Percentiles rank a stretch among this genome's conserved stretches.
Evolutionary conservation across 2,797 vertebrate species (phyloP).

Genomic region (Muraenolepis orangiensis): DNA sequence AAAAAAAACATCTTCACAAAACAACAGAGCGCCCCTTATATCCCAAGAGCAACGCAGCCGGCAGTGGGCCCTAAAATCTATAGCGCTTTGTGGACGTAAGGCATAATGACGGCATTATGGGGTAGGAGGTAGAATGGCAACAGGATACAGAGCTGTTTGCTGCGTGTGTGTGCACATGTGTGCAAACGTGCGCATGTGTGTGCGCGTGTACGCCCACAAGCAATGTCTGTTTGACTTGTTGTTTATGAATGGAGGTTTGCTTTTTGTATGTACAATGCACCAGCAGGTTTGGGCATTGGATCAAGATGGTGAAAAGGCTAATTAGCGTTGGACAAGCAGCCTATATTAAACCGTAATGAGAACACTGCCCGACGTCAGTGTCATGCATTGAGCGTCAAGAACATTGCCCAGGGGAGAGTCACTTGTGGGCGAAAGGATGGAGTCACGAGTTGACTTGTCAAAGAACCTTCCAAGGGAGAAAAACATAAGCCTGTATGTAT

Average conservation of each 20-base stretch:
- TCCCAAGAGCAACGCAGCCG: constrained; percentile 66
- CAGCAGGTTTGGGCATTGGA: constrained; percentile 41
- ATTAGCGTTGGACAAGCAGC: constrained; percentile 59
- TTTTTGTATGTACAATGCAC: constrained; percentile 39
- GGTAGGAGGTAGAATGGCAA: constrained; percentile 32
- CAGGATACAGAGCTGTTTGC: constrained; percentile 36
- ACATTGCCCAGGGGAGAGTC: constrained; percentile 41
- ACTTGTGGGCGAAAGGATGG: not conserved
- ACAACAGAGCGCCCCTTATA: constrained; percentile 56
- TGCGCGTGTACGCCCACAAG: not conserved
- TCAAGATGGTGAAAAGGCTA: constrained; percentile 63
- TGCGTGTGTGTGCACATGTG: constrained; percentile 11
- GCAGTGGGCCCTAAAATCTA: constrained; percentile 48
- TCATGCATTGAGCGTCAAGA: constrained; percentile 44
- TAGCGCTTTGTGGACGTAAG: constrained; percentile 38
- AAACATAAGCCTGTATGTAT: not conserved
- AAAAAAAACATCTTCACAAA: constrained; percentile 45
- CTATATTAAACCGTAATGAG: constrained; percentile 76
- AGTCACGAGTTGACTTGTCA: not conserved
- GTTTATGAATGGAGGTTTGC: constrained; percentile 7
- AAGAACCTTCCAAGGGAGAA: not conserved
- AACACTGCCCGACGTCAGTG: constrained; percentile 40
- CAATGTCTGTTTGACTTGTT: constrained; percentile 2
- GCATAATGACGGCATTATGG: constrained; percentile 51
- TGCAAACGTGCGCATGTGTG: constrained; percentile 32